These are phyloP conservation scores for Paedocypris micromegethes DNA, from an alignment of 2,797 vertebrate species.

Conservation along the genomic window DNA sequence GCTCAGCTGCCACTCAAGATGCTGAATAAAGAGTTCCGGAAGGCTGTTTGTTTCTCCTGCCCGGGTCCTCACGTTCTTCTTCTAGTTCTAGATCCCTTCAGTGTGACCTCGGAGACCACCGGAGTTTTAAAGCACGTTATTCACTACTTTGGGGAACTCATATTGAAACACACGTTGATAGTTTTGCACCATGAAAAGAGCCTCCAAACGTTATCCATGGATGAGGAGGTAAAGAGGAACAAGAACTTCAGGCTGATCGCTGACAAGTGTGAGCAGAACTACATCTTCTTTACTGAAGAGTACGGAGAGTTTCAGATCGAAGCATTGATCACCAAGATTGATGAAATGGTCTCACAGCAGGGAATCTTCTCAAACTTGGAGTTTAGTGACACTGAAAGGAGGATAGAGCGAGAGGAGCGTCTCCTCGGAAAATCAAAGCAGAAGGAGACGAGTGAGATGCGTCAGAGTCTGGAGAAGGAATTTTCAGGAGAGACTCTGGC, in stretches of 20 bases:
- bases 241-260: constrained; percentile 27
- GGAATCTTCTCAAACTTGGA: constrained; percentile 33
- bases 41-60: constrained; percentile 40
- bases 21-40: constrained; percentile 34
- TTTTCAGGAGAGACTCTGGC: constrained; percentile 29
- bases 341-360: constrained; percentile 23
- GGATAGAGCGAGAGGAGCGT: constrained; percentile 35
- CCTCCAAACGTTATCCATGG: not conserved
- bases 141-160: constrained; percentile 38
- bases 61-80: constrained; percentile 42
- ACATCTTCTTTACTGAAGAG: constrained; percentile 15
- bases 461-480: constrained; percentile 14
- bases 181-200: constrained; percentile 31
- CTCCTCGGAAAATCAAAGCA: constrained; percentile 25
- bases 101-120: constrained; percentile 1
- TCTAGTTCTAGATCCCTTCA: constrained; percentile 16
- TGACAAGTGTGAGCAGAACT: constrained; percentile 39
- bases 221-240: constrained; percentile 20
- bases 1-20: not conserved
- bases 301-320: not conserved
- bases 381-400: constrained; percentile 44
- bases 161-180: constrained; percentile 38
- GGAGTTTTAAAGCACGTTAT: constrained; percentile 20
- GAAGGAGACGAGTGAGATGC: constrained; percentile 22
- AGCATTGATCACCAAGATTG: constrained; percentile 22